phyloP scores from a whole-genome alignment of 2,113 vertebrate genomes.

The Lates calcarifer region DNA sequence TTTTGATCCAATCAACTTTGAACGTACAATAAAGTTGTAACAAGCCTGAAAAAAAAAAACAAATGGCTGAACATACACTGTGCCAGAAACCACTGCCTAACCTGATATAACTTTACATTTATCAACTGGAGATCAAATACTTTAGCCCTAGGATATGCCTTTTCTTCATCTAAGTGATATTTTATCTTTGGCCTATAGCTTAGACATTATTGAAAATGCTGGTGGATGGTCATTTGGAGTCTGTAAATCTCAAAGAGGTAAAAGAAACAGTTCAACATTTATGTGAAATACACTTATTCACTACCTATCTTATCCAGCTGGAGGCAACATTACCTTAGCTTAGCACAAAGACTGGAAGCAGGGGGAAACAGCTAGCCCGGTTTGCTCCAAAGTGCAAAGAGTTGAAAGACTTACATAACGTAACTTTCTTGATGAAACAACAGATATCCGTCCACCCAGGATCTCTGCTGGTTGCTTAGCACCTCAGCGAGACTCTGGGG shows the following conservation, averaged over 20 bases:
- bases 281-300: not conserved
- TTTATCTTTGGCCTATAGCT: not conserved
- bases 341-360: not conserved
- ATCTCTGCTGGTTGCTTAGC: too few species aligned
- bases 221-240: not conserved
- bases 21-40: not conserved
- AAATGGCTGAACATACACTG: not conserved
- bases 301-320: not conserved
- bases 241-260: not conserved
- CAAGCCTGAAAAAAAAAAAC: not conserved
- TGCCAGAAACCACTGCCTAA: not conserved
- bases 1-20: constrained; percentile 8
- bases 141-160: not conserved
- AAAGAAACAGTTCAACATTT: not conserved
- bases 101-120: not conserved
- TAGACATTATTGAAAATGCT: not conserved
- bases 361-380: not conserved
- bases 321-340: constrained; percentile 3
- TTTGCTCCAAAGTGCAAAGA: not conserved
- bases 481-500: not conserved
- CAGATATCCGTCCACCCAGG: not conserved
- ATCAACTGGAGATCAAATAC: not conserved
- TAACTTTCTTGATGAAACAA: not conserved
- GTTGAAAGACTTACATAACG: not conserved
- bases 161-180: not conserved